Evolutionary conservation across 2,797 vertebrate genomes (phyloP), one percentile per base, ranked within the genome.

Genomic region (Acomys russatus): DNA sequence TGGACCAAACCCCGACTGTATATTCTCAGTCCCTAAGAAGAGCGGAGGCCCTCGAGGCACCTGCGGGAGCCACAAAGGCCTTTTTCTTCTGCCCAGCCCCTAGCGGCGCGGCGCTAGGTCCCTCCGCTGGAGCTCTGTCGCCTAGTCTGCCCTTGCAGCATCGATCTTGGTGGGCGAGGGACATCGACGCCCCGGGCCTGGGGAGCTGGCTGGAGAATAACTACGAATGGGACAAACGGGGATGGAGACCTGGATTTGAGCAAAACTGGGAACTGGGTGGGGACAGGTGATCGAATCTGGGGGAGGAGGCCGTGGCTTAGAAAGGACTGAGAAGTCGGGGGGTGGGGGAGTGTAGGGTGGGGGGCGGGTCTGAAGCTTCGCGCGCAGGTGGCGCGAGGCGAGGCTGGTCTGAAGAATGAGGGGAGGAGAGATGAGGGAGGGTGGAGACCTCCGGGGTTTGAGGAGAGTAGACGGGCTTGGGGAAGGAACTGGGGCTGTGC

Each of bases 11-110:
- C 56, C 1, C 17, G 51, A 68, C 49, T 14, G 77, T 3, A 61
- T 44, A 61, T 79, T 88, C 63, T 56, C 35, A 0, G 25, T 38
- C 90, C 1, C 22, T 64, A 9, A 33, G 54, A 54, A 30, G 35
- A 63, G 73, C 74, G 10, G 84, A 35, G 91, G 49, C 78, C 90
- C 88, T 22, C 35, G 22, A 80, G 87, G 90, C 97, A 97, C 97
- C 97, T 95, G 97, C 94, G 25, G 0, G 70, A 83, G 23, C 95
- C 93, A 97, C 97, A 97, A 97, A 97, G 94, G 80, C 95, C 86
- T 54, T 56, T 83, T 66, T 4, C 87, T 28, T 89, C 91, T 28
- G 87, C 82, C 66, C 18, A n/a, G 90, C 90, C 51, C 22, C 10
- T 76, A 5, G 54, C 38, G 92, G 79, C 84, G 64, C 83, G 6